These are phyloP conservation scores for Chelon labrosus DNA, from an alignment of 2,797 vertebrate species.

Conservation along the genomic window DNA sequence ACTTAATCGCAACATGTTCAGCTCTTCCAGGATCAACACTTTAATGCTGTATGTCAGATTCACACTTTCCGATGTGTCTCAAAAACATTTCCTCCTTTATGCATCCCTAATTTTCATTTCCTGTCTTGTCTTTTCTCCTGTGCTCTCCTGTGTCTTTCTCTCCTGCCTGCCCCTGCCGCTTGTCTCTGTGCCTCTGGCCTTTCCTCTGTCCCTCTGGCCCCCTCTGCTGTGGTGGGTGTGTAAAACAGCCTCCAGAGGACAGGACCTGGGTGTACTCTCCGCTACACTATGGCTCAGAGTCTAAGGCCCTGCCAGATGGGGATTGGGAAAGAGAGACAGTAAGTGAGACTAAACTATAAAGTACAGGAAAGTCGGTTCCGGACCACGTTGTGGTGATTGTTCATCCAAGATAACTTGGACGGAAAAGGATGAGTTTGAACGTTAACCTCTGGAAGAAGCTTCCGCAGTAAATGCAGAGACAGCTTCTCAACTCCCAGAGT, in stretches of 20 bases:
- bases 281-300: conserved; percentile 96
- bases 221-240: conserved; percentile 86
- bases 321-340: conserved; percentile 96
- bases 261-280: conserved; percentile 99
- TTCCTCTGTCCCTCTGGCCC: conserved; percentile 84
- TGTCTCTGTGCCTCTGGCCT: conserved; percentile 81
- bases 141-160: conserved; percentile 75
- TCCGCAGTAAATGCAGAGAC: conserved; percentile 24
- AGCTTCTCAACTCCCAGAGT: conserved; percentile 45
- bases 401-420: background rate
- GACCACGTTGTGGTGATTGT: conserved; percentile 20
- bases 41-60: conserved; percentile 53
- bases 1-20: conserved; percentile 47
- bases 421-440: conserved; percentile 17
- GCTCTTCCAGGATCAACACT: conserved; percentile 50
- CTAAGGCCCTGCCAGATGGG: conserved; percentile 92
- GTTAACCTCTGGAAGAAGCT: conserved; percentile 17
- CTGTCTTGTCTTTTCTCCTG: conserved; percentile 84
- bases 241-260: conserved; percentile 95
- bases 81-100: conserved; percentile 82
- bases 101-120: conserved; percentile 87
- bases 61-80: conserved; percentile 77
- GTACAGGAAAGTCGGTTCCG: conserved; percentile 43
- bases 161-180: conserved; percentile 83
- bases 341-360: conserved; percentile 85